These are phyloP conservation scores for Phymatocera aterrima DNA, from an alignment of 2,888 invertebrate species.

Conservation along the genomic window DNA sequence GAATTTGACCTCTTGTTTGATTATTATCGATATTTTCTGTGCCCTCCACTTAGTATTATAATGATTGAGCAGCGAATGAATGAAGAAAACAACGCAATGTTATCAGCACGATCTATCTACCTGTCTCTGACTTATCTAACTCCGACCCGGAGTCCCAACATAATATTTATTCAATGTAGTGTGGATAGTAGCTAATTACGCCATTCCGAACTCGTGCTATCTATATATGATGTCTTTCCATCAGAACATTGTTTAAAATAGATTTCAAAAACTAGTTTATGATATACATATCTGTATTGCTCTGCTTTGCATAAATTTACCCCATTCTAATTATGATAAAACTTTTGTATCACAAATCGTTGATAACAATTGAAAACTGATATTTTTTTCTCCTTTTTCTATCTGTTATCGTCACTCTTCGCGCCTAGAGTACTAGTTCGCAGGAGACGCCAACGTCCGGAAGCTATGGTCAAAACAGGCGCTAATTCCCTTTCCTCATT, in stretches of 20 bases:
- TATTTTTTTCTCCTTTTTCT: not conserved
- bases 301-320: not conserved
- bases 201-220: not conserved
- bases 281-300: not conserved
- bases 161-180: constrained; percentile 7
- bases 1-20: not conserved
- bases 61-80: not conserved
- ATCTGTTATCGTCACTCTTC: not conserved
- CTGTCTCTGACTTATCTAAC: constrained; percentile 12
- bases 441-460: constrained; percentile 16
- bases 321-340: not conserved
- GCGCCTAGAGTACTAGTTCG: constrained; percentile 31
- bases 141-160: not conserved
- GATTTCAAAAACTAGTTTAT: not conserved
- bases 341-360: not conserved
- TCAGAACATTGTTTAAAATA: not conserved
- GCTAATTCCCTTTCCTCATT: not conserved
- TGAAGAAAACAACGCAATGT: not conserved
- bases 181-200: not conserved
- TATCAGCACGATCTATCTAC: constrained; percentile 30
- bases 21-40: not conserved
- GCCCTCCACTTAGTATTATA: not conserved
- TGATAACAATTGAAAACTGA: not conserved
- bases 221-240: not conserved
- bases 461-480: constrained; percentile 3